These are phyloP conservation scores for Cerceris ruficornis DNA, from an alignment of 2,888 invertebrate species.

Conservation along the genomic window DNA sequence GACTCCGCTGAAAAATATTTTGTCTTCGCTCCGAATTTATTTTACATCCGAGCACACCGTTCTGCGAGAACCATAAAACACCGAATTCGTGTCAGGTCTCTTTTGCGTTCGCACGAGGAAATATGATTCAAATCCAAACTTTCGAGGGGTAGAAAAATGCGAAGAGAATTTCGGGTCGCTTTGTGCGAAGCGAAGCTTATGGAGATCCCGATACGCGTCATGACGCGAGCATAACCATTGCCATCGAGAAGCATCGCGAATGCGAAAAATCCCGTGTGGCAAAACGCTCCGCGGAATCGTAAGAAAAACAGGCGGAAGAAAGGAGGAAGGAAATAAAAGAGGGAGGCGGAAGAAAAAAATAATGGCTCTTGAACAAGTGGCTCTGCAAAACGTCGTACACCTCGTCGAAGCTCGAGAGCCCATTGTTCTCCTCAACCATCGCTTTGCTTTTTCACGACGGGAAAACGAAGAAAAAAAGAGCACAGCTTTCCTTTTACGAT, in stretches of 20 bases:
- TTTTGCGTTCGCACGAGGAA: neutral
- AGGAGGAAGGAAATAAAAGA: constrained; percentile 12
- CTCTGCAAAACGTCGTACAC: constrained; percentile 55
- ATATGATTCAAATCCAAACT: neutral
- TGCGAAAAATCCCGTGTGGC: constrained; percentile 20
- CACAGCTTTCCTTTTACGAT: constrained; percentile 24
- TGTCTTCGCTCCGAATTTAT: no score
- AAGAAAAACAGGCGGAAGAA: constrained; percentile 29
- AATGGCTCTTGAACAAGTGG: constrained; percentile 59
- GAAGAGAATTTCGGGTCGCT: neutral
- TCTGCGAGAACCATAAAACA: no score
- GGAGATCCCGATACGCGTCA: neutral
- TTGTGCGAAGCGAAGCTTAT: constrained; percentile 1
- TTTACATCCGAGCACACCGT: no score
- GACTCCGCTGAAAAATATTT: no score
- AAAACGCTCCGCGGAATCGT: constrained; percentile 30
- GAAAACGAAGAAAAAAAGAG: constrained; percentile 24
- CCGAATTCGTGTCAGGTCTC: no score
- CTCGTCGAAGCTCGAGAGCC: constrained; percentile 64
- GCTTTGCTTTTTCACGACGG: constrained; percentile 49
- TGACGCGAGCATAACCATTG: neutral
- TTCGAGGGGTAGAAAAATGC: neutral
- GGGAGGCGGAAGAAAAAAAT: constrained; percentile 20
- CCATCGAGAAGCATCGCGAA: neutral
- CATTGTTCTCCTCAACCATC: constrained; percentile 61